Evolutionary conservation across 2,113 vertebrate genomes (phyloP), one percentile per base, ranked within the genome.

Genomic region (Gobius niger): DNA sequence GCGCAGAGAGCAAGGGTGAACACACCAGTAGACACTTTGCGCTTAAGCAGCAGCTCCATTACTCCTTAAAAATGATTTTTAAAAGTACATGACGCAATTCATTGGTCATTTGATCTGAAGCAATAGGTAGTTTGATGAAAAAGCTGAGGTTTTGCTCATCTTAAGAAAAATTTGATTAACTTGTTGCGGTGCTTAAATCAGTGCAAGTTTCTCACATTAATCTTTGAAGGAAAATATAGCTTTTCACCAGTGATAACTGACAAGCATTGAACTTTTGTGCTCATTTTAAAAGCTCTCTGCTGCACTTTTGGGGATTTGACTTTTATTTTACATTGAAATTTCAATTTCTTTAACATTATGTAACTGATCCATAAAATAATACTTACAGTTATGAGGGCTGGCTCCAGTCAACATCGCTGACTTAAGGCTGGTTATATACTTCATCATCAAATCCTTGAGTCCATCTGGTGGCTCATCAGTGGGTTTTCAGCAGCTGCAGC

Each of bases 31-130:
- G 67, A 16, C 63, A 67, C 63, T n/a, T 47, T 53, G 65, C 77
- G 34, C 85, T 82, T 77, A 65, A 80, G 71, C 67, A 83, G 70
- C 68, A 75, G 49, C 66, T 65, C 52, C 68, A 71, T 73, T 76
- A 66, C 59, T 73, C 53, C 69, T 57, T 63, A 54, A 81, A 72
- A 77, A 81, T 34, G 24, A 34, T 34, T 34, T 73, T 49, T 74
- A 66, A 63, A 59, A 5, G 6, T 60, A 71, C 69, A 72, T 73
- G 77, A 34, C 24, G 24, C 5, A 4, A 34, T 34, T 79, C 73
- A 64, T 75, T 57, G 80, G 83, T 82, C 82, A 78, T 85, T 52
- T 64, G 47, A 82, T 68, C 51, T 50, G 44, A 7, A 61, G 72
- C 49, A 34, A 49, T 13, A 79, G 14, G 51, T 63, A 18, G 13